Evolutionary conservation across 2,888 invertebrate species (phyloP).

Genomic region (Sisyra nigra): DNA sequence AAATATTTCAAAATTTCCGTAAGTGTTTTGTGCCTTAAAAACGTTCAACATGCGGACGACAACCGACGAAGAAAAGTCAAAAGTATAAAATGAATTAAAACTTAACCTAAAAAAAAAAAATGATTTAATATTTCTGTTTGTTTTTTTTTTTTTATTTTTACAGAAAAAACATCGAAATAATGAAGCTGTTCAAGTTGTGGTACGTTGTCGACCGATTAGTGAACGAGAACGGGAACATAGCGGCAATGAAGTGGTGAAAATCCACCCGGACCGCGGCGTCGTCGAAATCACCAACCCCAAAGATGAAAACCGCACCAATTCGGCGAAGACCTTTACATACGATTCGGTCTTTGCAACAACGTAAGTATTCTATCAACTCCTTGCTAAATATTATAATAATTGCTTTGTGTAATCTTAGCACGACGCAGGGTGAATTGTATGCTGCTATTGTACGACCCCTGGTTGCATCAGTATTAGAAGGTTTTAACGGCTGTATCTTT

Average conservation of each 20-base stretch:
- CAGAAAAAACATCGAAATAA: constrained; percentile 22
- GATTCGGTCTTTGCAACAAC: constrained; percentile 91
- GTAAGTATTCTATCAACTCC: no score
- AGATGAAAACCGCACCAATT: constrained; percentile 44
- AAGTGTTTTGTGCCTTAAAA: no score
- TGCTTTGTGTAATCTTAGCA: constrained; percentile 30
- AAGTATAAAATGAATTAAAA: no score
- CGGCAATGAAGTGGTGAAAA: constrained; percentile 63
- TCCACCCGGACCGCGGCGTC: constrained; percentile 72
- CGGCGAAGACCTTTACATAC: constrained; percentile 90
- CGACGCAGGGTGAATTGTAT: constrained; percentile 83
- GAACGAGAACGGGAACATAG: constrained; percentile 66
- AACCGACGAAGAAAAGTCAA: no score
- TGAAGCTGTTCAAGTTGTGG: constrained; percentile 92
- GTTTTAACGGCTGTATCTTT: constrained; percentile 98
- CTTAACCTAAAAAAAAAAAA: no score
- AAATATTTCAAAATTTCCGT: no score
- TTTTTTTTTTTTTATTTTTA: no score
- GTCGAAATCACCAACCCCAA: constrained; percentile 83
- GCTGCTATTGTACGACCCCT: constrained; percentile 91
- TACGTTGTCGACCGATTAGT: constrained; percentile 90
- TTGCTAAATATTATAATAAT: no score
- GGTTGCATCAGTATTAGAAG: constrained; percentile 88
- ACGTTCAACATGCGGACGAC: no score
- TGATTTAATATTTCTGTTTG: no score